Base-by-base conservation (phyloP, 2,888 invertebrate species). In the Linnaemya vulpina region DNA sequence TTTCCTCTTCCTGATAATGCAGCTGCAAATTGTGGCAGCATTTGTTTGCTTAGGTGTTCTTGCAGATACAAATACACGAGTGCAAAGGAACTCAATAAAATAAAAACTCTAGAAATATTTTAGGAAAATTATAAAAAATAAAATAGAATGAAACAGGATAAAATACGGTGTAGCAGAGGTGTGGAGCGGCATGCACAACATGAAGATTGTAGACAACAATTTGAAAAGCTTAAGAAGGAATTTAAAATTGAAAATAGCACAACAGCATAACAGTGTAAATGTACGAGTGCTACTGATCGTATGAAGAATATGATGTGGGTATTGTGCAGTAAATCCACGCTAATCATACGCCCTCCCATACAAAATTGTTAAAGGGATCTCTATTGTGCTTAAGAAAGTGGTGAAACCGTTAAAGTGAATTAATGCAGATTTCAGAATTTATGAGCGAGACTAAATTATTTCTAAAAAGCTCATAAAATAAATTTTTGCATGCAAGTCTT, bases 61-160 rank as follows among this genome's bases (percentile, higher is more conserved):
- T 53, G 0, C 4, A 25, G 0, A 22, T 22, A 17, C 13, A 8
- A 11, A 3, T 40, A 8, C 22, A n/a, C n/a, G 3, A 7, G 4
- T n/a, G 25, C 13, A 1, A 1, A 22, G 11, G 4, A 46, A 43
- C 40, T 70, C 10, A 68, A 30, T 22, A 30, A 20, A 13, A 9
- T 20, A 71, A 30, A 65, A 55, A 53, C 3, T 76, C 25, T 60
- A 30, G 58, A 71, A 46, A 58, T 17, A 43, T 49, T 73, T 60
- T 10, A 46, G 17, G 49, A 67, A 68, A 51, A 51, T 17, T 51
- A 7, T 68, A 46, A 13, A n/a, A 9, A 68, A 35, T 3, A 30
- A 30, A 30, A 30, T 5, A 30, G 30, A 30, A 30, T 38, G n/a
- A 9, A 68, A 35, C 2, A 30, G 5, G 5, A 30, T 5, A 30